Evolutionary conservation across 2,113 vertebrate genomes (phyloP), one percentile per base, ranked within the genome.

Genomic region (Athene noctua): DNA sequence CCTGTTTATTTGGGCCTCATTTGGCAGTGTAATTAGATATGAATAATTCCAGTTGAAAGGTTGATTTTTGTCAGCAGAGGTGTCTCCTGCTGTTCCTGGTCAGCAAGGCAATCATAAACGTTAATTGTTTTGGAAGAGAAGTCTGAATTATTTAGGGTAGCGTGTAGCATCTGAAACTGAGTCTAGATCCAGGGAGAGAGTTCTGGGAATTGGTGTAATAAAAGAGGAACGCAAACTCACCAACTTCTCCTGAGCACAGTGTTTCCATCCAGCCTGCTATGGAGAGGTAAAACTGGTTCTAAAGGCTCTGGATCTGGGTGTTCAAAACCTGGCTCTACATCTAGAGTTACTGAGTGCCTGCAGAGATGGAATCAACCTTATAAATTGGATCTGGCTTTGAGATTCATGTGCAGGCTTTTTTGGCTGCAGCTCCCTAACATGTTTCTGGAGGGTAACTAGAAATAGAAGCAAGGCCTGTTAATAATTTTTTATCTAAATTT

Each of bases 401-500:
- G 88, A 80, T 63, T 83, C 42, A 25, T 18, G 6, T 70, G 23
- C 1, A 6, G 71, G 14, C 14, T 71, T 88, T 92, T 90, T 84
- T 83, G 80, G 44, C 65, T 78, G 80, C 72, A 90, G n/a, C 67
- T 92, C 32, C 34, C 32, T 68, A 61, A 47, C 18, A 5, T 71
- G 61, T 79, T 96, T 96, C 55, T 90, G 61, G 34, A 93, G 47
- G 54, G 21, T 74, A 84, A 51, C 86, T 86, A 84, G 82, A 86
- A 83, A 83, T 88, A 80, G 80, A 80, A 93, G 42, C 2, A 23
- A 93, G 58, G 68, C 18, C 63, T 90, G 73, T 90, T 95, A 92
- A 89, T 96, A 83, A 62, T 61, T 66, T 85, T 92, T 96, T 40
- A 71, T 95, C 79, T 78, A 42, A 74, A 94, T 97, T 89, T 94